Conservation (phyloP, 2,888 invertebrate species). For the Cremastobaeus sp. region DNA sequence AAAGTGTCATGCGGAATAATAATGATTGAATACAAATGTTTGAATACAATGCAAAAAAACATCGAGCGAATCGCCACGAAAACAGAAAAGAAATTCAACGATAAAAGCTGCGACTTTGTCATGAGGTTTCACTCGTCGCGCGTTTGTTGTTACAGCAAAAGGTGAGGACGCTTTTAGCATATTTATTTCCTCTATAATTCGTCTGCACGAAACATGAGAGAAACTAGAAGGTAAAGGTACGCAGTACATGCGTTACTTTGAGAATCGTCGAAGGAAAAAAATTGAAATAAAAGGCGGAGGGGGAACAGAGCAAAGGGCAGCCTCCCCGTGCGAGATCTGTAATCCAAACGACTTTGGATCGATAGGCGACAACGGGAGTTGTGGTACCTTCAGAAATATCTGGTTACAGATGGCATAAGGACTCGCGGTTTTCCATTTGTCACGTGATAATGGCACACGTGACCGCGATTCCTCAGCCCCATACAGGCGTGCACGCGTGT, state of each 20-base stretch:
- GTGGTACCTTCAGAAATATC: conserved; percentile 66
- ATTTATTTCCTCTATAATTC: conserved; percentile 54
- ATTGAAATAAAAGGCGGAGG: conserved; percentile 8
- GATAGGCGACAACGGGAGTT: conserved; percentile 63
- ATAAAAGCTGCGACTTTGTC: conserved; percentile 50
- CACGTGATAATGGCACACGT: conserved; percentile 73
- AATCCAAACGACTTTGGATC: conserved; percentile 68
- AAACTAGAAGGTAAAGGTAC: conserved; percentile 31
- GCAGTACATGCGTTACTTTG: conserved; percentile 30
- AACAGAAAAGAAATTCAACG: conserved; percentile 47
- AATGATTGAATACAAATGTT: conserved; percentile 59
- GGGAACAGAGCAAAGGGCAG: not conserved
- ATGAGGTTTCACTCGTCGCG: conserved; percentile 33
- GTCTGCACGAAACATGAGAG: conserved; percentile 42
- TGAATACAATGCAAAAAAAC: conserved; percentile 51
- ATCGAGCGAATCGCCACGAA: conserved; percentile 30
- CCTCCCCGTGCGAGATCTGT: conserved; percentile 55
- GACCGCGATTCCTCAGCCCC: conserved; percentile 71
- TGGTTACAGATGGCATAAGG: conserved; percentile 73
- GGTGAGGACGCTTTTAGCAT: conserved; percentile 52
- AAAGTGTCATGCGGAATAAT: conserved; percentile 55
- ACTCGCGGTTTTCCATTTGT: conserved; percentile 73
- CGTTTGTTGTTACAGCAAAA: conserved; percentile 44
- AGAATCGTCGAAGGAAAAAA: conserved; percentile 33
- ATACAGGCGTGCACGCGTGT: conserved; percentile 62